Evolutionary conservation across 1,140 invertebrate genomes (phyloP), one percentile per base, ranked within the genome.

Genomic region (Papilio helenus): DNA sequence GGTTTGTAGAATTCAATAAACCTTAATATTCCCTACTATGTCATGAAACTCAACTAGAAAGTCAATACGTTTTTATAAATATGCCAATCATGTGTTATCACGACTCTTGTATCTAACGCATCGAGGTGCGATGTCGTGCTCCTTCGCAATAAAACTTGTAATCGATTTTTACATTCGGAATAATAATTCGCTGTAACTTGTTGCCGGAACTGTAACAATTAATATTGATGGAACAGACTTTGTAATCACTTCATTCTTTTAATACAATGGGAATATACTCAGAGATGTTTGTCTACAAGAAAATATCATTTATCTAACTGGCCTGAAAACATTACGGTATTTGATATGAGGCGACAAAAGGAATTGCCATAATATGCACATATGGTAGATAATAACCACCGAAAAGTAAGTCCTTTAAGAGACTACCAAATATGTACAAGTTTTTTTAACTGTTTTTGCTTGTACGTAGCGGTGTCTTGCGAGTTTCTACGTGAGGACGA

Each of bases 101-200:
- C 81, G 82, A 87, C 78, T 85, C 82, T 80, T 65, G 51, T 55
- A 77, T 85, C 80, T 78, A 80, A 82, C 79, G 81, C 80, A 86
- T 86, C 81, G 77, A 79, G 80, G 76, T 65, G 76, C 73, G 76
- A 73, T 87, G 83, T 85, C 86, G 86, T 88, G 88, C 51, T 84
- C 80, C 81, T 83, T 82, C 77, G 84, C 84, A 83, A 84, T 89
- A 89, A 88, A 84, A 83, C 74, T 84, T 77, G 83, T 84, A 86
- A 83, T 80, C 80, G 81, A 58, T 82, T 71, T 84, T 85, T 80
- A 73, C 79, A 82, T 77, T 83, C 72, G 65, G 79, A 82, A 82
- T 82, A 82, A 80, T 80, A 79, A 82, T 79, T 83, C 80, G 76
- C 79, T 79, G 58, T 49, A 77, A 16, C 49, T 73, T 74, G 76